Evolutionary conservation across 2,888 invertebrate genomes (phyloP).

Genomic region (Congeria kusceri): DNA sequence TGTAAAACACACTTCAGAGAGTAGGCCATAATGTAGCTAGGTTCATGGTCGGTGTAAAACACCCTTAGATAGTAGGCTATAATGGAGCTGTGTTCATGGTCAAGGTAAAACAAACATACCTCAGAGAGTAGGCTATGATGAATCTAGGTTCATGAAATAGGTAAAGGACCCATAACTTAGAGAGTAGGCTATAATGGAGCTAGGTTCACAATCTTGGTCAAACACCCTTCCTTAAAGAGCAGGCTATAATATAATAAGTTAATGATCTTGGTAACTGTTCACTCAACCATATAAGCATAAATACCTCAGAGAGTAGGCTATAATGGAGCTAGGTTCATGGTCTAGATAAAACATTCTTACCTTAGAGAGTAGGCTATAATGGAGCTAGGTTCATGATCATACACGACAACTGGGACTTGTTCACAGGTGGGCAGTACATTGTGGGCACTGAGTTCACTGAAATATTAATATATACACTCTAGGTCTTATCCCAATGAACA

Average conservation of each 20-base stretch:
- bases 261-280: slow-evolving; percentile 88
- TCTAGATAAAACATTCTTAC: too few species aligned
- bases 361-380: slow-evolving; percentile 93
- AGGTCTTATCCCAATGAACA: too few species aligned
- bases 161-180: too few species aligned
- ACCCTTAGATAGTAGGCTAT: slow-evolving; percentile 93
- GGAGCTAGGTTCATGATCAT: slow-evolving; percentile 93
- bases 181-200: too few species aligned
- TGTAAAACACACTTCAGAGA: slow-evolving; percentile 89
- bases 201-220: too few species aligned
- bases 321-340: slow-evolving; percentile 93
- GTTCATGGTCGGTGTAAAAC: slow-evolving; percentile 89
- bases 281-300: too few species aligned
- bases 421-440: slow-evolving; percentile 87
- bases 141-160: too few species aligned
- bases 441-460: slow-evolving; percentile 89
- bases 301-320: slow-evolving; percentile 91
- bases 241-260: slow-evolving; percentile 94
- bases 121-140: background rate
- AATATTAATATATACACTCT: slow-evolving; percentile 25
- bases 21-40: slow-evolving; percentile 94
- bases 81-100: slow-evolving; percentile 93
- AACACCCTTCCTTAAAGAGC: slow-evolving; percentile 88
- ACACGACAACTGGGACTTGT: slow-evolving; percentile 87
- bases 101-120: slow-evolving; percentile 88